A percentile compares a stretch with the other conserved stretches of the same genome.
phyloP scores from a whole-genome alignment of 1,140 invertebrate genomes.

The Littorina saxatilis region DNA sequence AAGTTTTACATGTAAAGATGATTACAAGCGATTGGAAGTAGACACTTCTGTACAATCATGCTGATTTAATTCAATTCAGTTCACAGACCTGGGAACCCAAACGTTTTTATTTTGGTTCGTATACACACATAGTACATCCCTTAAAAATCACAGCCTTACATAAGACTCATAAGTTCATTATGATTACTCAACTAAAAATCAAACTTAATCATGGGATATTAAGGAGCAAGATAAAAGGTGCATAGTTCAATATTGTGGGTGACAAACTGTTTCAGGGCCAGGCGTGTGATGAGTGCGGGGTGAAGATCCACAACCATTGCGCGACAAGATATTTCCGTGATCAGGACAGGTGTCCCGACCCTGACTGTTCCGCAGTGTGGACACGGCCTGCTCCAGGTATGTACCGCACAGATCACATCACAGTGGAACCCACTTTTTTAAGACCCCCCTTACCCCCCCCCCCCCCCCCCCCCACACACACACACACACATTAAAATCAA shows the following conservation, averaged over 20 bases:
- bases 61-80: not conserved
- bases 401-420: not conserved
- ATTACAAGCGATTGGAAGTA: not conserved
- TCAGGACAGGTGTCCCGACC: conserved; percentile 53
- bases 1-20: not conserved
- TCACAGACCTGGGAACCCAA: no score
- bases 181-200: not conserved
- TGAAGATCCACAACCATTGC: conserved; percentile 67
- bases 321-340: conserved; percentile 59
- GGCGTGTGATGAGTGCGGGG: conserved; percentile 59
- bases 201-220: not conserved
- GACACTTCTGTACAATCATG: not conserved
- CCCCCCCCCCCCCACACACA: no score
- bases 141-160: not conserved
- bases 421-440: not conserved
- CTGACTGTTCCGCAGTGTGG: conserved; percentile 56
- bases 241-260: not conserved
- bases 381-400: not conserved
- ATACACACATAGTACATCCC: not conserved
- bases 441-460: not conserved
- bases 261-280: conserved; percentile 57
- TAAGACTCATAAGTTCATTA: not conserved
- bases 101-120: not conserved
- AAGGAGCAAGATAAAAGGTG: not conserved
- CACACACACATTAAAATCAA: not conserved